A percentile compares a stretch with the other conserved stretches of the same genome.
phyloP scores from a whole-genome alignment of 2,888 invertebrate species.

The Tillus elongatus region DNA sequence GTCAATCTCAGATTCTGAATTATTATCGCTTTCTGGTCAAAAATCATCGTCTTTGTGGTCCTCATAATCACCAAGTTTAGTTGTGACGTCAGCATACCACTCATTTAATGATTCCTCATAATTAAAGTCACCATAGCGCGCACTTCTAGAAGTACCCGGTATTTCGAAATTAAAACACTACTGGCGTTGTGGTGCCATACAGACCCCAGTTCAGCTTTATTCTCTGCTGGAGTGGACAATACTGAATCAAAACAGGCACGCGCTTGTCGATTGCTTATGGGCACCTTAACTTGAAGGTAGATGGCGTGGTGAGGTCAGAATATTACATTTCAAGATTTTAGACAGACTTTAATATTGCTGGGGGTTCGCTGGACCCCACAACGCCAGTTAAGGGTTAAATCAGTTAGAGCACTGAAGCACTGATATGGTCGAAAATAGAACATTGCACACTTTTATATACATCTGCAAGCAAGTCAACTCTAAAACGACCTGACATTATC shows the following conservation, averaged over 20 bases:
- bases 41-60: slow-evolving; percentile 2
- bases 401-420: no score
- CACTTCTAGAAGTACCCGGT: slow-evolving; percentile 1
- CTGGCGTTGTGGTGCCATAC: not conserved
- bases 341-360: no score
- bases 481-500: no score
- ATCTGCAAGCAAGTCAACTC: no score
- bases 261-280: no score
- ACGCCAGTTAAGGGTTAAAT: no score
- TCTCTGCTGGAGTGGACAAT: not conserved
- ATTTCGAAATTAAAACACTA: slow-evolving; percentile 1
- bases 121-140: not conserved
- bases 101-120: not conserved
- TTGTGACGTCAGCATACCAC: slow-evolving; percentile 4
- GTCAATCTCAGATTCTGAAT: slow-evolving; percentile 4
- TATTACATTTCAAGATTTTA: no score
- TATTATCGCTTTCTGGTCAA: not conserved
- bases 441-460: no score
- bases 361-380: no score
- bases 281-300: no score
- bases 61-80: not conserved
- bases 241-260: slow-evolving; percentile 2
- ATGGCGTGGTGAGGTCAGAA: no score
- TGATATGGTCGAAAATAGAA: no score
- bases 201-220: slow-evolving; percentile 4